Conservation (phyloP, 2,113 vertebrate species). For the Xiphophorus couchianus region DNA sequence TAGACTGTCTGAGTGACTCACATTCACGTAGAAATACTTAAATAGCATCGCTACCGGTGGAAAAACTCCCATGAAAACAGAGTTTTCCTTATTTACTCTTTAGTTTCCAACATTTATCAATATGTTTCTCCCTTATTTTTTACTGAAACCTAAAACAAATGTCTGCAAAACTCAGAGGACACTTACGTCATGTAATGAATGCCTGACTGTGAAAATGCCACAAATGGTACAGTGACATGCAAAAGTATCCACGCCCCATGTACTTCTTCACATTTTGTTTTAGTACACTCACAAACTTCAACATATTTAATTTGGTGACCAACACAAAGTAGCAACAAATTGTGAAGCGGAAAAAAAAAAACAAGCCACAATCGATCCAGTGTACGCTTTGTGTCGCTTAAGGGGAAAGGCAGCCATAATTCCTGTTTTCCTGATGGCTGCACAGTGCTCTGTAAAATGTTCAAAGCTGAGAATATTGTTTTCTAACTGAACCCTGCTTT, state of each 20-base stretch:
- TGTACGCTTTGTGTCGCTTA: too few relatives aligned
- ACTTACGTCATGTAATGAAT: slow-evolving; percentile 9
- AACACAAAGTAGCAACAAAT: too few relatives aligned
- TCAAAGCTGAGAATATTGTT: not conserved
- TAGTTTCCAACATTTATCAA: not conserved
- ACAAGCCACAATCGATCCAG: too few relatives aligned
- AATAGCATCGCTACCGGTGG: not conserved
- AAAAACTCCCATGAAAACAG: not conserved
- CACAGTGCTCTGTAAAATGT: not conserved
- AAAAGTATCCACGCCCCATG: not conserved
- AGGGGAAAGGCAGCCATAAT: not conserved
- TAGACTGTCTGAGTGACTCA: slow-evolving; percentile 35
- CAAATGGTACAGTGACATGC: not conserved
- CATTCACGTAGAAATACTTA: slow-evolving; percentile 12
- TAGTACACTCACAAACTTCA: not conserved
- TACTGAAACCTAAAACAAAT: not conserved
- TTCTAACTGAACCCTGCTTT: not conserved
- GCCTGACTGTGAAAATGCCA: too few relatives aligned
- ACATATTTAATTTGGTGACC: not conserved
- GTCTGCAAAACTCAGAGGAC: not conserved
- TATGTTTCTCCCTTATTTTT: not conserved
- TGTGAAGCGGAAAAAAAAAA: too few relatives aligned
- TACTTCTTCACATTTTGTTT: not conserved
- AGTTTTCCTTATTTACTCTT: not conserved
- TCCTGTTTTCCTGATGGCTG: not conserved